Evolutionary conservation across 2,888 invertebrate species (phyloP).

Genomic region (Athetis lepigone): DNA sequence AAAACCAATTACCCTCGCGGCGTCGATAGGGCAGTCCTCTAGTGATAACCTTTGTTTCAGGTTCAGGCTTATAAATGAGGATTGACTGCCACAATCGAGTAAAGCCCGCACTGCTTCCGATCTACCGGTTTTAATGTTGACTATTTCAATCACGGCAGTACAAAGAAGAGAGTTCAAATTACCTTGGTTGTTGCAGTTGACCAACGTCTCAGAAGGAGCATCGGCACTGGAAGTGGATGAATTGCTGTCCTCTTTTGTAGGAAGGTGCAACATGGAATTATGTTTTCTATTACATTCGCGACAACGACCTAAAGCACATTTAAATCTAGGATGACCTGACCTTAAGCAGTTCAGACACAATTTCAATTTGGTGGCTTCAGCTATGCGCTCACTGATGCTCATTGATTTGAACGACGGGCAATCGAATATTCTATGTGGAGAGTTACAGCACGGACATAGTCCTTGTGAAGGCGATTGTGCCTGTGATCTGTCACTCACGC

Average conservation of each 20-base stretch:
- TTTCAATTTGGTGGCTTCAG: too few species aligned
- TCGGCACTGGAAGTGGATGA: neutral
- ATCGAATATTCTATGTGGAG: too few species aligned
- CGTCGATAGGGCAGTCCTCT: slow-evolving; percentile 6
- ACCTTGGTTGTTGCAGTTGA: slow-evolving; percentile 2
- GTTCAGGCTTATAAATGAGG: slow-evolving; percentile 7
- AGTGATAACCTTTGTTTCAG: slow-evolving; percentile 7
- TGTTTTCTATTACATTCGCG: slow-evolving; percentile 1
- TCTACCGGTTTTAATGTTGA: too few species aligned
- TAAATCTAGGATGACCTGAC: too few species aligned
- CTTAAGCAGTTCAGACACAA: too few species aligned
- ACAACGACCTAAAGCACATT: neutral
- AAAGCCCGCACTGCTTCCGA: neutral
- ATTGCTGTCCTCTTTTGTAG: too few species aligned
- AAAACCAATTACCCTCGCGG: slow-evolving; percentile 2
- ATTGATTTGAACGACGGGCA: too few species aligned
- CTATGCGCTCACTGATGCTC: too few species aligned
- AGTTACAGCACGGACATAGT: too few species aligned
- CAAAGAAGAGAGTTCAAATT: neutral
- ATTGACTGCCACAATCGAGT: neutral
- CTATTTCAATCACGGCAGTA: slow-evolving; percentile 2
- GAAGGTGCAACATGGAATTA: slow-evolving; percentile 2
- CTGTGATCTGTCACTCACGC: too few species aligned
- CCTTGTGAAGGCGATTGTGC: too few species aligned
- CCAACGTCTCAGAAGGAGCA: neutral